Conservation (phyloP, 2,113 vertebrate genomes). For the Uria aalge region DNA sequence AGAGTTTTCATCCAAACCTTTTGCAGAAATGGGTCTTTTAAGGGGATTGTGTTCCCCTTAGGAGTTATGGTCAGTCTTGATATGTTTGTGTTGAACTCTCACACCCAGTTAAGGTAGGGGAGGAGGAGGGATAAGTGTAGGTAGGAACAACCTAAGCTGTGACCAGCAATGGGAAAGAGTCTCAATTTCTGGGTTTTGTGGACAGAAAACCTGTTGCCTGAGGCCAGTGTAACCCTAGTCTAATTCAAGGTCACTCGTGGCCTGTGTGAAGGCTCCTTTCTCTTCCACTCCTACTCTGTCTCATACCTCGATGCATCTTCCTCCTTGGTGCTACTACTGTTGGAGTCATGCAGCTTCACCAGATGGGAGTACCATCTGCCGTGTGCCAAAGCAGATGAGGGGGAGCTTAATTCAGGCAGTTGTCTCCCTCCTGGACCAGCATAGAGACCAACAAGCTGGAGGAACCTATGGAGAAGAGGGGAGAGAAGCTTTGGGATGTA, state of each 20-base stretch:
- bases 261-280: neutral
- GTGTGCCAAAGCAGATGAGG: neutral
- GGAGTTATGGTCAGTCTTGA: neutral
- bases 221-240: neutral
- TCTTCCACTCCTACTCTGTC: neutral
- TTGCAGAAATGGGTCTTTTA: neutral
- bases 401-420: neutral
- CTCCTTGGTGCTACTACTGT: fast-evolving
- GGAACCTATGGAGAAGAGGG: neutral
- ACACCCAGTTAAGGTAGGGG: neutral
- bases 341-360: neutral
- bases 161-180: neutral
- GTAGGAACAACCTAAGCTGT: neutral
- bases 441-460: neutral
- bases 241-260: neutral
- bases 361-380: neutral
- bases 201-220: neutral
- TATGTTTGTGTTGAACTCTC: fast-evolving
- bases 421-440: neutral
- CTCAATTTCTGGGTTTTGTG: neutral
- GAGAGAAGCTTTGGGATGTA: neutral
- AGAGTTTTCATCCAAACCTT: neutral
- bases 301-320: neutral
- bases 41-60: neutral
- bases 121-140: neutral